phyloP scores from a whole-genome alignment of 2,797 vertebrate genomes.

The Leptoclinus maculatus region DNA sequence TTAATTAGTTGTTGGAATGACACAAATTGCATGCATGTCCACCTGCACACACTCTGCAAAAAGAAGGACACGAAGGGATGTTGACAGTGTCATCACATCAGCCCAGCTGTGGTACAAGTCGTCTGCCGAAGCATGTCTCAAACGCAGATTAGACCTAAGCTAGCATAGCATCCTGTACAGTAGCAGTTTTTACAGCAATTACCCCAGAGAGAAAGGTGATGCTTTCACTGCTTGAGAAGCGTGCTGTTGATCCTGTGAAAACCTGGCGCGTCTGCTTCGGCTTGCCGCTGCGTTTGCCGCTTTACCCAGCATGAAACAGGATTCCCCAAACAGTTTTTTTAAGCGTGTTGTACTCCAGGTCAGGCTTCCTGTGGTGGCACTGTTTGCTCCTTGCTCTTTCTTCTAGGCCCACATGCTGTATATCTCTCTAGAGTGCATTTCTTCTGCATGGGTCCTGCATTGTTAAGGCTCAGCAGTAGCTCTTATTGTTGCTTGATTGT shows the following conservation, averaged over 20 bases:
- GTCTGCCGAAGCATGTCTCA: constrained; percentile 3
- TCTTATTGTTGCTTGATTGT: constrained; percentile 39
- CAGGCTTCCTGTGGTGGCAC: constrained; percentile 71
- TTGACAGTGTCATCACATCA: constrained; percentile 66
- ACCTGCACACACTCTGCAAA: constrained; percentile 39
- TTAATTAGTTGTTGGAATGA: constrained; percentile 72
- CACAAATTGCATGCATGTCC: constrained; percentile 66
- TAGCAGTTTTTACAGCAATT: constrained; percentile 26
- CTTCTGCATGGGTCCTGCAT: constrained; percentile 74
- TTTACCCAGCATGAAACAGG: constrained; percentile 41
- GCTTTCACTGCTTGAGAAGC: constrained; percentile 5
- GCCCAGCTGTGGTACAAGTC: constrained; percentile 23
- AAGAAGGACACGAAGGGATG: constrained; percentile 33
- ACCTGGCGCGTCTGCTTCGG: constrained; percentile 8
- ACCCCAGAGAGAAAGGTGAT: not conserved
- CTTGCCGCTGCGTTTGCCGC: constrained; percentile 16
- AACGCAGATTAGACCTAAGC: constrained; percentile 4
- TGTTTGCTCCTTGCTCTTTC: constrained; percentile 60
- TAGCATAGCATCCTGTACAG: not conserved
- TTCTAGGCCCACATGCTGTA: constrained; percentile 52
- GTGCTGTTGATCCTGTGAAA: constrained; percentile 44
- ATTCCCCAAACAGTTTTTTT: constrained; percentile 41
- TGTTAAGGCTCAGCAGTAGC: constrained; percentile 39
- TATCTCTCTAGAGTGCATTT: constrained; percentile 62
- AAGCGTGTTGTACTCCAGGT: constrained; percentile 31